phyloP scores from a whole-genome alignment of 2,797 vertebrate genomes.

The Melanotaenia maccullochi region DNA sequence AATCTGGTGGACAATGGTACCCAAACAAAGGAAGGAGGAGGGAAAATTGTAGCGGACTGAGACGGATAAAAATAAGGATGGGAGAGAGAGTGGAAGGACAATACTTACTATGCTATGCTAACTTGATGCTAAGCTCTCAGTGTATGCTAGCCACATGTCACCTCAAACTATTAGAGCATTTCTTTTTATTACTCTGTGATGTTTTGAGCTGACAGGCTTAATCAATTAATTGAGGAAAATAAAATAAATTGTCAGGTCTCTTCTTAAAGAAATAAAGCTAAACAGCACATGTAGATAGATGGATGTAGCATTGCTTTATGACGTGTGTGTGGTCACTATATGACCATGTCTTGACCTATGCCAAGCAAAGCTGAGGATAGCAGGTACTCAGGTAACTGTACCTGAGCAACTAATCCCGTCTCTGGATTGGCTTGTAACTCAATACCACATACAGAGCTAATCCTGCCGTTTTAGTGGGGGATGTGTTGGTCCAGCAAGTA shows the following conservation, averaged over 20 bases:
- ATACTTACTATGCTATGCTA: neutral
- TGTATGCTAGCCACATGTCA: neutral
- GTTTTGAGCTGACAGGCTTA: neutral
- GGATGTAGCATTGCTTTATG: conserved; percentile 4
- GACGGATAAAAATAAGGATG: conserved; percentile 39
- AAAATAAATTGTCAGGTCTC: neutral
- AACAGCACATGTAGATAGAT: conserved; percentile 18
- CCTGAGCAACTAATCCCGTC: conserved; percentile 75
- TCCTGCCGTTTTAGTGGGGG: conserved; percentile 60
- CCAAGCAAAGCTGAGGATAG: conserved; percentile 48
- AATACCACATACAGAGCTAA: conserved; percentile 59
- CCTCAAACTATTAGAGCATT: neutral
- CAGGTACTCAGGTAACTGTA: conserved; percentile 71
- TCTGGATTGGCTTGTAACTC: conserved; percentile 74
- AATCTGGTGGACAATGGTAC: conserved; percentile 83
- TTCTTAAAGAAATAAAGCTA: conserved; percentile 6
- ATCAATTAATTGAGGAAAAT: neutral
- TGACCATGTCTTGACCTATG: conserved; percentile 64
- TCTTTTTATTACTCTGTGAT: neutral
- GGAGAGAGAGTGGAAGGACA: conserved; percentile 18
- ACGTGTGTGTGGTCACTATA: conserved; percentile 50
- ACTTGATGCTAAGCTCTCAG: neutral
- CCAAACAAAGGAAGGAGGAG: conserved; percentile 16
- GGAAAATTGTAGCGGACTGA: conserved; percentile 22
- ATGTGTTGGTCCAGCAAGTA: conserved; percentile 23